Base-by-base conservation (phyloP, 2,888 invertebrate species). In the Apamea monoglypha region DNA sequence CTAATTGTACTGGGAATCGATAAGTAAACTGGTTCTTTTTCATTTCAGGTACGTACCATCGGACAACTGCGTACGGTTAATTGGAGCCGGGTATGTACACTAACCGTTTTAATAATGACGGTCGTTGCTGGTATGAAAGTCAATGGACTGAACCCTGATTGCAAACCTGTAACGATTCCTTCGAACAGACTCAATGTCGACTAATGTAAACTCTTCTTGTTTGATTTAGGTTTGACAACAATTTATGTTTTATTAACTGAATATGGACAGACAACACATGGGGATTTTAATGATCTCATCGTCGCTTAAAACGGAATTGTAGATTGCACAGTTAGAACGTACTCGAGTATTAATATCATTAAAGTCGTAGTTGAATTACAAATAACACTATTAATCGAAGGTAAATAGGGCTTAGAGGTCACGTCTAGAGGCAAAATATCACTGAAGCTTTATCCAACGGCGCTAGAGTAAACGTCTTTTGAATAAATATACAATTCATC, bases 41-140 rank as follows among this genome's bases (percentile, higher is more conserved):
- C 88, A 85, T 93, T 94, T 89, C 93, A 94, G 94, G 94, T 94
- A 94, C 82, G 93, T 92, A 85, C 84, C 89, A 85, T 85, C 87
- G 80, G 79, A 83, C 82, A 85, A 87, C 86, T 87, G 83, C 81
- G 78, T 83, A 85, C 83, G 81, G 83, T 90, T 90, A 90, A 90
- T 90, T 89, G 87, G 81, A 89, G 78, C 82, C 53, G 85, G 90
- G 89, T 89, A 90, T 89, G 90, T 89, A 88, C 80, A 75, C 83
- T 87, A 85, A 90, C 89, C 83, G 90, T 90, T 90, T 88, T 88
- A 88, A 88, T 89, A 89, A 88, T 86, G 88, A 77, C 74, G 53
- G 75, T 81, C 84, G 81, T 70, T 80, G 78, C 81, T 78, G 79
- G 82, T 74, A 82, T 87, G 79, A 85, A 88, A 88, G 86, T 88